Evolutionary conservation across 2,113 vertebrate species (phyloP).

Genomic region (Tragelaphus buxtoni): DNA sequence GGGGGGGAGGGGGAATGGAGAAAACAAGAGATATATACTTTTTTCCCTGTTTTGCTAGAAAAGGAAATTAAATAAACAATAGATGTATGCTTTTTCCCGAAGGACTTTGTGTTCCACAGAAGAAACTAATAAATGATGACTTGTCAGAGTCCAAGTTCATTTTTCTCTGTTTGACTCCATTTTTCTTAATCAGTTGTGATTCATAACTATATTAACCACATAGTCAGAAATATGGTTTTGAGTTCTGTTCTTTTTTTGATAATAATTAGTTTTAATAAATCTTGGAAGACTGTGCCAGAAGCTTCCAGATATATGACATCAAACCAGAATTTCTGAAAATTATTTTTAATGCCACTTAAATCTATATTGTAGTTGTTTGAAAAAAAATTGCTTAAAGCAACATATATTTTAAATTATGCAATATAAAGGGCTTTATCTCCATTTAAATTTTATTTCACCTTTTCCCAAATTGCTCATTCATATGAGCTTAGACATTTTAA

Average conservation of each 20-base stretch:
- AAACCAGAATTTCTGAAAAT: neutral
- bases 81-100: neutral
- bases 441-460: too few species aligned
- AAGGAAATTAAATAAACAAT: neutral
- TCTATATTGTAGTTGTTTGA: neutral
- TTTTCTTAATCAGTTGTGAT: neutral
- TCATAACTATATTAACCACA: neutral
- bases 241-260: neutral
- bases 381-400: too few species aligned
- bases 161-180: neutral
- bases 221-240: neutral
- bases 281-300: neutral
- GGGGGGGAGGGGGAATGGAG: neutral
- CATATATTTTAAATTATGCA: too few species aligned
- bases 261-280: neutral
- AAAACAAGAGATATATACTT: neutral
- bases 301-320: neutral
- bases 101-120: neutral
- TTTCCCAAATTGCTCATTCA: too few species aligned
- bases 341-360: neutral
- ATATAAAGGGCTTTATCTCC: too few species aligned
- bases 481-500: too few species aligned
- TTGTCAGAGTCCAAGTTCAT: neutral
- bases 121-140: neutral
- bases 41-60: neutral